Evolutionary conservation across 2,888 invertebrate genomes (phyloP), one percentile per base, ranked within the genome.

Genomic region (Ophion ventricosus): DNA sequence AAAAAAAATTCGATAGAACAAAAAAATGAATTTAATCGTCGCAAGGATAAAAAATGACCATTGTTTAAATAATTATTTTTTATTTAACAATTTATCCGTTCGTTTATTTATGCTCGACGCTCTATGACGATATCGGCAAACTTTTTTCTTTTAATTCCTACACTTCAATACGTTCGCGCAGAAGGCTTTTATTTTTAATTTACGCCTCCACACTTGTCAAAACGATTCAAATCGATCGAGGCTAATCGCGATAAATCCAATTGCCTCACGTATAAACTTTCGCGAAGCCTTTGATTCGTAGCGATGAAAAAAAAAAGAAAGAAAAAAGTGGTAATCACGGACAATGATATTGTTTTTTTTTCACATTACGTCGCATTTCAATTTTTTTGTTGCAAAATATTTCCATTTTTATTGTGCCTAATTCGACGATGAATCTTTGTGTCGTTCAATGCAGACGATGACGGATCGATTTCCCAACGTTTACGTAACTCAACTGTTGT

Each of bases 401-500:
- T n/a, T 43, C n/a, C 35, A 61, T 26, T 49, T 49, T 20, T 26
- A 35, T 40, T 57, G 7, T 56, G 2, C 1, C 17, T 29, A 10
- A 43, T 20, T 63, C 11, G 8, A 54, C 17, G 8, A 29, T 29
- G 29, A 14, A 14, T 35, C 20, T 57, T 59, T 14, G 35, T 10
- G 20, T 20, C 5, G 29, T 23, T 8, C 17, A n/a, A 14, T 56
- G 56, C 64, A 56, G 64, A 72, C 35, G 63, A 23, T 75, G 40
- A 56, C 54, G 14, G 23, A 56, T 0, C 69, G 35, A 70, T 56
- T 75, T 29, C n/a, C 69, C 11, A 70, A 11, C 17, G 69, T 49
- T 56, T 26, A 63, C 63, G 63, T 61, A 54, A 75, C 57, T 43
- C 75, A 56, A 23, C 59, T 66, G 54, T 67, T 69, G 35, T 69